Base-by-base conservation (phyloP, 2,113 vertebrate species). In the Cichladusa arquata region DNA sequence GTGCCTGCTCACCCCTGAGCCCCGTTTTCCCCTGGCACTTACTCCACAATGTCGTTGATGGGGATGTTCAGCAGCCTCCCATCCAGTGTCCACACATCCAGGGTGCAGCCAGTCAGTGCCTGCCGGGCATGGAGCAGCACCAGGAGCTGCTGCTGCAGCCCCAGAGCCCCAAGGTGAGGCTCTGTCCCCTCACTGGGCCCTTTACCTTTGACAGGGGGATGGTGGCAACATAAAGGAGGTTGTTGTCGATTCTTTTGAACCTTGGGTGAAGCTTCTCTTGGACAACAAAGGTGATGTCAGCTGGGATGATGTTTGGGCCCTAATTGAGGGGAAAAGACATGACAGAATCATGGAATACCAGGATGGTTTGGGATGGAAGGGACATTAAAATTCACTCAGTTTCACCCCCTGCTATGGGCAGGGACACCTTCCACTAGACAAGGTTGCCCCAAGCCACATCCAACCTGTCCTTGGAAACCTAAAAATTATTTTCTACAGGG, bases 31-130 rank as follows among this genome's bases (percentile, higher is more conserved):
- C 45, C 11, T 0, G 0, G 26, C 81, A 98, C 99, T 99, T 93
- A 99, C 99, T 99, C 98, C 70, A 99, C 97, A 11, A 99, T 98
- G 87, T 99, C 98, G 6, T 99, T 99, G 96, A 99, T 95, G 38
- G 99, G 99, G 93, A 99, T 98, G 90, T 97, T 98, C 61, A 99
- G 97, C 22, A 99, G 97, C 71, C 98, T 97, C 95, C 98, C 98
- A 74, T 99, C 99, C 76, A 99, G 97, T 4, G 99, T 99, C 93
- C 97, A 98, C 84, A 99, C 98, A 1, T 98, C 98, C 94, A 99
- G 97, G 0, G 98, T 98, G 96, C 98, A 99, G 22, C 99, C 99
- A 2, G 97, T 97, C 96, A 99, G 96, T 1, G 99, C 99, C 99
- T 99, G 97, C 44, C 14, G 19, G 80, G 48, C 24, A 20, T 0